Evolutionary conservation across 2,888 invertebrate species (phyloP), one percentile per base, ranked within the genome.

Genomic region (Eucriotettix oculatus): DNA sequence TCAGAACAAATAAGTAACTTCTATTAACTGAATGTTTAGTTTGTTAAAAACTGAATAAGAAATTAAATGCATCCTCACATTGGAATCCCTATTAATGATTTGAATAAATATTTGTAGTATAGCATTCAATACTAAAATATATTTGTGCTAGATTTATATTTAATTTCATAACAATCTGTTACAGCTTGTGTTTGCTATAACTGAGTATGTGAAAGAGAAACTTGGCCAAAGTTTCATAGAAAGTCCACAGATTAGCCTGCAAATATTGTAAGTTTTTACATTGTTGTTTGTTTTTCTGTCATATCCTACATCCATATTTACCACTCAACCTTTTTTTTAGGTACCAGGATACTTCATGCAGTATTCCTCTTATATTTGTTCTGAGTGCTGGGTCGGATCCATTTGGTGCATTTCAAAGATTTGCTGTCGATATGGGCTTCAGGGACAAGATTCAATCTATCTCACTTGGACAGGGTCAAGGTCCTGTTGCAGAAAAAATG

Each of bases 381-480:
- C 74, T 94, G 60, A 91, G 90, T 66, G 85, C 89, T 0, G 94
- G 94, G 0, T 92, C 90, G 0, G 94, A 94, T 78, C 90, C 92
- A 0, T 88, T 90, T 71, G 81, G 86, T 17, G 83, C 84, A 0
- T 91, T 94, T 68, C 83, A 86, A 63, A 84, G 86, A 70, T 89
- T 94, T 68, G 88, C 90, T 0, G 76, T 78, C 0, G 87, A 88
- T 65, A 85, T 85, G 80, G 85, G 85, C 9, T 84, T 80, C 69
- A 75, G 77, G 53, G 85, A 82, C 9, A 81, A 80, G 64, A 80
- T 84, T 66, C 83, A 82, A 68, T 87, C 90, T 0, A 92, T 96
- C 68, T 95, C 95, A 0, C 75, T 96, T 11, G 95, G 95, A 1
- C 86, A 87, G 69, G 95, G 95, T 0, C 95, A 95, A 76, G 94